These are phyloP conservation scores for Liopterus haemorrhoidalis DNA, from an alignment of 2,888 invertebrate genomes.

Conservation along the genomic window DNA sequence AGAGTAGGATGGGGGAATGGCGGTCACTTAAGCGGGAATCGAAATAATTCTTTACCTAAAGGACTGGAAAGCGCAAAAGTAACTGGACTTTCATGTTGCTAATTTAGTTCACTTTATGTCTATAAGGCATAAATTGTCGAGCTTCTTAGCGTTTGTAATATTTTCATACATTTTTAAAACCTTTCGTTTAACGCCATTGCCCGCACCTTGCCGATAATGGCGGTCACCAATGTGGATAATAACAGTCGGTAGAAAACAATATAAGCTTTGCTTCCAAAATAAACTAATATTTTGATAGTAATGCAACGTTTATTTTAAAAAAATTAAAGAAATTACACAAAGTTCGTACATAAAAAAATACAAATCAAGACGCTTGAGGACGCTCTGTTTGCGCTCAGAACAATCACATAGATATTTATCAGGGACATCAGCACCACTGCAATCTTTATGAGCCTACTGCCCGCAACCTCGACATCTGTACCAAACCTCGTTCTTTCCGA, in stretches of 20 bases:
- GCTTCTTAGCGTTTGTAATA: slow-evolving; percentile 4
- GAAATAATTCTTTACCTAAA: slow-evolving; percentile 5
- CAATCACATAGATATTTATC: slow-evolving; percentile 8
- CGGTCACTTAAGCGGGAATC: slow-evolving; percentile 7
- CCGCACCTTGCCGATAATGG: slow-evolving; percentile 3
- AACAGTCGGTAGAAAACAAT: slow-evolving; percentile 5
- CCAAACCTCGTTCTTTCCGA: slow-evolving; percentile 9
- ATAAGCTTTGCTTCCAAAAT: slow-evolving; percentile 6
- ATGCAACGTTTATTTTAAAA: background rate
- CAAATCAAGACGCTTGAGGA: slow-evolving; percentile 3
- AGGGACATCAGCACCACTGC: slow-evolving; percentile 3
- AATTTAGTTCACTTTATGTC: slow-evolving; percentile 4
- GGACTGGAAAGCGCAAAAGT: slow-evolving; percentile 6
- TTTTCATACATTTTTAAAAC: slow-evolving; percentile 6
- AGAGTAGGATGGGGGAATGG: slow-evolving; percentile 8
- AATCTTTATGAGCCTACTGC: slow-evolving; percentile 7
- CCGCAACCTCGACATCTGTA: slow-evolving; percentile 10
- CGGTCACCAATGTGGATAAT: slow-evolving; percentile 6
- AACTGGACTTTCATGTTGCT: background rate
- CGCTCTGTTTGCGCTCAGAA: background rate
- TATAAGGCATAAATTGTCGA: slow-evolving; percentile 5
- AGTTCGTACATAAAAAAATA: slow-evolving; percentile 4
- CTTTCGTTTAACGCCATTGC: slow-evolving; percentile 6
- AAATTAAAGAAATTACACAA: background rate
- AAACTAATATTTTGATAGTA: background rate